phyloP scores from a whole-genome alignment of 2,797 vertebrate species.

The Podarcis lilfordi region DNA sequence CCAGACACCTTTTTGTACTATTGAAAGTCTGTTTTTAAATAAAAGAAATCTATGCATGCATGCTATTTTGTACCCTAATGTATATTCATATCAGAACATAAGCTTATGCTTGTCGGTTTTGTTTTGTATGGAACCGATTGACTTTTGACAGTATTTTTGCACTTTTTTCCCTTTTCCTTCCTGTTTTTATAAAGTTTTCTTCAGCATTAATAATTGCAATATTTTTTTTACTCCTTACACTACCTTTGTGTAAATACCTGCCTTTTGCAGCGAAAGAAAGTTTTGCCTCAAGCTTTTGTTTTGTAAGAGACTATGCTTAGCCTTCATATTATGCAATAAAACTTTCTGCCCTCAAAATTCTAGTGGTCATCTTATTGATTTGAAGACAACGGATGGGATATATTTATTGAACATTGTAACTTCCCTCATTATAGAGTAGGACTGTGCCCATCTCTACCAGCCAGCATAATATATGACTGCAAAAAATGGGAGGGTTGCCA shows the following conservation, averaged over 20 bases:
- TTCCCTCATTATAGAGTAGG: no score
- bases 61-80: conserved; percentile 86
- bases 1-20: conserved; percentile 74
- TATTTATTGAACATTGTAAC: background rate
- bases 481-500: background rate
- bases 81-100: conserved; percentile 85
- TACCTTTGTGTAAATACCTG: conserved; percentile 84
- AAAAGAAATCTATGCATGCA: conserved; percentile 82
- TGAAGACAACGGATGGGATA: background rate
- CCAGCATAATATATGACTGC: background rate
- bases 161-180: conserved; percentile 80
- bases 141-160: conserved; percentile 90
- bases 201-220: conserved; percentile 77
- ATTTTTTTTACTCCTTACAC: conserved; percentile 68
- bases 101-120: conserved; percentile 85
- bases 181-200: conserved; percentile 79
- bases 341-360: conserved; percentile 66
- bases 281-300: conserved; percentile 68
- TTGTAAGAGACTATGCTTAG: conserved; percentile 77
- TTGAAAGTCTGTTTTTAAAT: conserved; percentile 76
- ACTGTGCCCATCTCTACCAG: background rate
- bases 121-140: conserved; percentile 83
- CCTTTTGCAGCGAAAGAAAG: conserved; percentile 79
- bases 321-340: conserved; percentile 90
- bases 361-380: background rate